Conservation (phyloP, 2,888 invertebrate genomes). For the Osedax frankpressi region DNA sequence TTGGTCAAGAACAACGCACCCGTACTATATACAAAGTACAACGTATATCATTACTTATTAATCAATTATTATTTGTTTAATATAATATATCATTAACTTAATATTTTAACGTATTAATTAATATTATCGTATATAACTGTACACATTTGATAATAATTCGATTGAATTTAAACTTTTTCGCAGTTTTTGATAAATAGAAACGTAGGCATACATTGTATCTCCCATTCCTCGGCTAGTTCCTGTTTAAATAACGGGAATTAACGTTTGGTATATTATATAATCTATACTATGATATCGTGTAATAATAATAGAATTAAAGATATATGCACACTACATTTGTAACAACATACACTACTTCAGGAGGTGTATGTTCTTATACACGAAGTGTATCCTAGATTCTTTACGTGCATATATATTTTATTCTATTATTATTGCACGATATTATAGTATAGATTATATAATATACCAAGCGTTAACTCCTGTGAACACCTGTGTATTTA, state of each 20-base stretch:
- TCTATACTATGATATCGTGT: background rate
- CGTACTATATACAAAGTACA: too few relatives aligned
- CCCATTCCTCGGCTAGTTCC: slow-evolving; percentile 34
- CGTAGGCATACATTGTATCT: slow-evolving; percentile 34
- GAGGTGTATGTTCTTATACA: background rate
- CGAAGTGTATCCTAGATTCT: too few relatives aligned
- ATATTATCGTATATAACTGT: background rate
- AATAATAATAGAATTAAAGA: background rate
- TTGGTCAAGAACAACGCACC: too few relatives aligned
- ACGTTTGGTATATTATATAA: background rate
- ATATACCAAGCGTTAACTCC: background rate
- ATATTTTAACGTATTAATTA: background rate
- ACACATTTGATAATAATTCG: background rate
- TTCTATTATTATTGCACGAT: too few relatives aligned
- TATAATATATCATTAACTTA: background rate
- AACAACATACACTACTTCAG: too few relatives aligned
- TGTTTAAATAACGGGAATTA: slow-evolving; percentile 17
- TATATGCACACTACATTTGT: background rate
- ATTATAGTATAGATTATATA: background rate
- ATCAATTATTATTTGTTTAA: background rate
- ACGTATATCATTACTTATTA: background rate
- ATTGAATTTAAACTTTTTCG: slow-evolving; percentile 28
- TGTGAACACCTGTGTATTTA: too few relatives aligned
- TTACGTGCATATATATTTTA: background rate
- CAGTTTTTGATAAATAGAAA: slow-evolving; percentile 32